These are phyloP conservation scores for Steinernema hermaphroditum DNA, from an alignment of 2,888 invertebrate species.

Conservation along the genomic window DNA sequence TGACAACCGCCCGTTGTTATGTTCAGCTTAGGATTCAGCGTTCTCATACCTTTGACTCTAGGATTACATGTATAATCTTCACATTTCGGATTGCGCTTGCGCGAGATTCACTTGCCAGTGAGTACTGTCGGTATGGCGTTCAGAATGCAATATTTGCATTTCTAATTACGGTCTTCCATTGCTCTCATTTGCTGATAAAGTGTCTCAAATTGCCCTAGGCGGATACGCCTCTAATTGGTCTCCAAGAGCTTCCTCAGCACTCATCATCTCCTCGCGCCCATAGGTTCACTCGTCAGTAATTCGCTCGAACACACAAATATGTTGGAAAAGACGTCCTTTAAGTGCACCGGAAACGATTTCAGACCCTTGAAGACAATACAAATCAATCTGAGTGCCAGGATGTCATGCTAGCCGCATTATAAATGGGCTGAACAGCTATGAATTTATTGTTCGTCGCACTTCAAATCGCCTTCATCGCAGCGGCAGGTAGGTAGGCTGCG, in stretches of 20 bases:
- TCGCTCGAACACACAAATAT: not conserved
- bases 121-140: not conserved
- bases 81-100: not conserved
- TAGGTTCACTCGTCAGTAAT: no score
- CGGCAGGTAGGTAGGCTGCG: constrained; percentile 9
- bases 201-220: constrained; percentile 25
- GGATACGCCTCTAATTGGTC: constrained; percentile 13
- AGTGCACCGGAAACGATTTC: not conserved
- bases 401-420: constrained; percentile 7
- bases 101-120: not conserved
- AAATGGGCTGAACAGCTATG: constrained; percentile 29
- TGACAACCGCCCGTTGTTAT: no score
- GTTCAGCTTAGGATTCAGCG: no score
- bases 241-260: constrained; percentile 10
- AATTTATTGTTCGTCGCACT: constrained; percentile 27
- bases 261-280: not conserved
- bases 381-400: not conserved
- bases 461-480: constrained; percentile 8
- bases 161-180: constrained; percentile 2
- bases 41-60: no score
- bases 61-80: not conserved
- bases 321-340: not conserved
- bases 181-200: not conserved
- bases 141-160: not conserved
- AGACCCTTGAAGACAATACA: not conserved